These are phyloP conservation scores for Natator depressus DNA, from an alignment of 2,113 vertebrate species.

Conservation along the genomic window DNA sequence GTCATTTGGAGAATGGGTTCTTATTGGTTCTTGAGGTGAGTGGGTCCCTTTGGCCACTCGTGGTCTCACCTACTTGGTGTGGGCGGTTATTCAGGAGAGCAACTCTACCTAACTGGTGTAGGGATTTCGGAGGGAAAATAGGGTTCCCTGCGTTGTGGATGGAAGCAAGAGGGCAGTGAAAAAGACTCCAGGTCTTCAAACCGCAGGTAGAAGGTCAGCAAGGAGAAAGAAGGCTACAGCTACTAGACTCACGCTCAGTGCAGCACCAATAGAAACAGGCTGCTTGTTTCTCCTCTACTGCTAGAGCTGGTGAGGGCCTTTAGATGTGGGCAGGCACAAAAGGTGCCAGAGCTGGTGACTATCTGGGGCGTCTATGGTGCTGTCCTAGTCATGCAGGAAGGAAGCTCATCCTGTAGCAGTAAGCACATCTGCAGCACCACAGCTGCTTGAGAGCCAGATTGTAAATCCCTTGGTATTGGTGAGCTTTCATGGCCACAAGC, in stretches of 20 bases:
- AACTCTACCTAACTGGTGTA: background rate
- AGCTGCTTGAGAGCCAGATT: background rate
- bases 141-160: background rate
- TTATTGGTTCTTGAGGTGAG: background rate
- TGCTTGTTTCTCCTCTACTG: background rate
- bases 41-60: background rate
- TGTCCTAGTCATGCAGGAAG: background rate
- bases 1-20: background rate
- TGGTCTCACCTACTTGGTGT: background rate
- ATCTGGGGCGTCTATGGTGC: background rate
- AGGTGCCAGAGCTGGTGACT: background rate
- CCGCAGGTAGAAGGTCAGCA: background rate
- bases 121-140: background rate
- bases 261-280: background rate
- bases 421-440: background rate
- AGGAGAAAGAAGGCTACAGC: background rate
- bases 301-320: background rate
- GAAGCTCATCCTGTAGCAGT: background rate
- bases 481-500: background rate
- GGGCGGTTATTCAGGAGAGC: background rate
- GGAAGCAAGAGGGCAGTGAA: background rate
- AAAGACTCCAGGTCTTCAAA: background rate
- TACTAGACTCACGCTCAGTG: background rate
- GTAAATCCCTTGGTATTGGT: background rate
- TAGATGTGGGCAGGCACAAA: no score